phyloP scores from a whole-genome alignment of 2,888 invertebrate species.

The Pachycephus smyrnensis region DNA sequence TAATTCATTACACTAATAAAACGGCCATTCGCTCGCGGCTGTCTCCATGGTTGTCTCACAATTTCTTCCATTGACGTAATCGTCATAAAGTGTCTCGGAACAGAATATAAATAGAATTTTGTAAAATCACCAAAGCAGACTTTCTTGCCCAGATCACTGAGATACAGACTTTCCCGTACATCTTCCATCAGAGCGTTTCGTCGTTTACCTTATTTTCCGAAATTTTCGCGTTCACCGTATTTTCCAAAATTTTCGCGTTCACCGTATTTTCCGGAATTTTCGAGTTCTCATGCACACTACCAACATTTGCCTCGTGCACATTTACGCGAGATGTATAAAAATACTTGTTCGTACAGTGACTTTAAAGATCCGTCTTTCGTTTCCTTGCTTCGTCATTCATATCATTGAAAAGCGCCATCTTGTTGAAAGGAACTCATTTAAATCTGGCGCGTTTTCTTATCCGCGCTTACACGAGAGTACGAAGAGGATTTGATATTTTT shows the following conservation, averaged over 20 bases:
- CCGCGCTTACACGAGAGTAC: neutral
- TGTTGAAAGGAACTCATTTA: neutral
- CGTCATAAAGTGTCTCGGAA: too few relatives aligned
- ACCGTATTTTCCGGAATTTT: neutral
- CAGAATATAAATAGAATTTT: too few relatives aligned
- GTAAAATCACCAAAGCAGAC: too few relatives aligned
- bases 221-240: neutral
- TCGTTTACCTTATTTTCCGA: neutral
- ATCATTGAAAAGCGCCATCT: neutral
- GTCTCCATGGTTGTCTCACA: neutral
- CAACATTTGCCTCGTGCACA: neutral
- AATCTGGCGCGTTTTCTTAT: neutral
- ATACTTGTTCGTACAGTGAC: neutral
- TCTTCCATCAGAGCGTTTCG: neutral
- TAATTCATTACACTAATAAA: neutral
- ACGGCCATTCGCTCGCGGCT: neutral
- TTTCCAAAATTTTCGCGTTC: neutral
- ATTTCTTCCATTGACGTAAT: too few relatives aligned
- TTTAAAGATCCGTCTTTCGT: neutral
- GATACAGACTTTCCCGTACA: neutral
- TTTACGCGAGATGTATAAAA: neutral
- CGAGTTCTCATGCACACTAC: neutral
- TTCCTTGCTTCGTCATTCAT: neutral
- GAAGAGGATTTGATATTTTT: neutral
- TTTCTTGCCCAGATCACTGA: neutral